These are phyloP conservation scores for Paratrypauchen microcephalus DNA, from an alignment of 2,797 vertebrate genomes.

Conservation along the genomic window DNA sequence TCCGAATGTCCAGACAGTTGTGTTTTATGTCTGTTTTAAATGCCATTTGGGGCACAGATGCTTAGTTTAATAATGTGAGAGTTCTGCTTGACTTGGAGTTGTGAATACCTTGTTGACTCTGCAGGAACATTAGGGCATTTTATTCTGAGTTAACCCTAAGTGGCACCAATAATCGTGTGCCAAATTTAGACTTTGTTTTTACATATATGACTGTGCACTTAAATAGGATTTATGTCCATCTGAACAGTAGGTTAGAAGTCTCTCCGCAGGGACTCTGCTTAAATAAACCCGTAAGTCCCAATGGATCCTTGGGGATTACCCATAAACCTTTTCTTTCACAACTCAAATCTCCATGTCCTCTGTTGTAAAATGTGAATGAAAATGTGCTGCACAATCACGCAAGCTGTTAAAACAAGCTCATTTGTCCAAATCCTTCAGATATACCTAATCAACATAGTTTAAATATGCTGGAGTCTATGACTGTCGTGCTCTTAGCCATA, in stretches of 20 bases:
- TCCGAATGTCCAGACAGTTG: constrained; percentile 46
- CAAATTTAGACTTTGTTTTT: constrained; percentile 69
- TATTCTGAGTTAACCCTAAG: constrained; percentile 59
- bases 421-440: constrained; percentile 19
- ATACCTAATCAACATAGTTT: constrained; percentile 26
- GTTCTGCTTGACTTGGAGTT: constrained; percentile 51
- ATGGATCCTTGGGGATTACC: constrained; percentile 59
- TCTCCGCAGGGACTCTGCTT: constrained; percentile 56
- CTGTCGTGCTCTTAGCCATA: constrained; percentile 29
- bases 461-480: constrained; percentile 6
- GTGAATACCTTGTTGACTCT: constrained; percentile 60
- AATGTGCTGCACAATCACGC: constrained; percentile 73
- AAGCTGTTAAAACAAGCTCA: constrained; percentile 34
- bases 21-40: constrained; percentile 49
- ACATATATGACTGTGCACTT: constrained; percentile 56
- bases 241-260: constrained; percentile 59
- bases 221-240: constrained; percentile 69
- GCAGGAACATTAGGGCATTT: constrained; percentile 59
- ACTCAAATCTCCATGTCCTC: constrained; percentile 63
- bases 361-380: constrained; percentile 54
- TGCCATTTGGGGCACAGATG: constrained; percentile 29
- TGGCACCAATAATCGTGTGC: constrained; percentile 46
- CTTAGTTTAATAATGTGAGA: constrained; percentile 53
- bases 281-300: constrained; percentile 69
- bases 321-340: constrained; percentile 63